These are phyloP conservation scores for Pseudomyrmex gracilis DNA, from an alignment of 1,140 invertebrate genomes.

Conservation along the genomic window DNA sequence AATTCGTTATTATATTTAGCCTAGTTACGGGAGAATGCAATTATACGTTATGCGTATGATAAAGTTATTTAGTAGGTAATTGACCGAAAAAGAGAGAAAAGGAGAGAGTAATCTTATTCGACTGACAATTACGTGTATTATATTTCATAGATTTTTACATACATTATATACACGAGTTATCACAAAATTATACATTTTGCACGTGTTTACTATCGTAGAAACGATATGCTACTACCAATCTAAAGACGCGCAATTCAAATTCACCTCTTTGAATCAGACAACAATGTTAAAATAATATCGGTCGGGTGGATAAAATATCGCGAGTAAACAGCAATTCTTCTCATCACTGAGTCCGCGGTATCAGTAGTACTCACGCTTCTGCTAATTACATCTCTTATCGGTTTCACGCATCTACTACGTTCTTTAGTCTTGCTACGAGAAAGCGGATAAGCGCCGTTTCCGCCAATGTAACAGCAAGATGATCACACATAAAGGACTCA, in stretches of 20 bases:
- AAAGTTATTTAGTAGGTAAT: not conserved
- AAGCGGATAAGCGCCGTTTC: constrained; percentile 18
- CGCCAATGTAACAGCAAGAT: constrained; percentile 14
- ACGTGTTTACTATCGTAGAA: not conserved
- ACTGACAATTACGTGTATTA: not conserved
- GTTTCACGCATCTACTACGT: constrained; percentile 29
- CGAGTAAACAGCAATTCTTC: constrained; percentile 38
- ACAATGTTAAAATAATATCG: not conserved
- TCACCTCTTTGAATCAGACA: not conserved
- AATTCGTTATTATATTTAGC: not conserved
- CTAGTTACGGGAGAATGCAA: not conserved
- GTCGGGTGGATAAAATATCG: constrained; percentile 27
- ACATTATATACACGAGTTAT: not conserved
- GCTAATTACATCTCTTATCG: constrained; percentile 45
- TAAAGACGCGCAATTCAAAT: not conserved
- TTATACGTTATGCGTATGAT: not conserved
- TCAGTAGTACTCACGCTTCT: not conserved
- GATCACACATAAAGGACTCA: constrained; percentile 35
- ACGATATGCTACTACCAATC: not conserved
- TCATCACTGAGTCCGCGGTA: constrained; percentile 10
- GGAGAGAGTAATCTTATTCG: constrained; percentile 6
- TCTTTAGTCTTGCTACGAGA: not conserved
- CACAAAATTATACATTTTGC: not conserved
- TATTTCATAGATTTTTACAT: not conserved
- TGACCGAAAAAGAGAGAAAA: not conserved